A percentile compares a stretch with the other conserved stretches of the same genome.
These are phyloP conservation scores for Sandelia bainsii DNA, from an alignment of 2,797 vertebrate species.

Conservation along the genomic window DNA sequence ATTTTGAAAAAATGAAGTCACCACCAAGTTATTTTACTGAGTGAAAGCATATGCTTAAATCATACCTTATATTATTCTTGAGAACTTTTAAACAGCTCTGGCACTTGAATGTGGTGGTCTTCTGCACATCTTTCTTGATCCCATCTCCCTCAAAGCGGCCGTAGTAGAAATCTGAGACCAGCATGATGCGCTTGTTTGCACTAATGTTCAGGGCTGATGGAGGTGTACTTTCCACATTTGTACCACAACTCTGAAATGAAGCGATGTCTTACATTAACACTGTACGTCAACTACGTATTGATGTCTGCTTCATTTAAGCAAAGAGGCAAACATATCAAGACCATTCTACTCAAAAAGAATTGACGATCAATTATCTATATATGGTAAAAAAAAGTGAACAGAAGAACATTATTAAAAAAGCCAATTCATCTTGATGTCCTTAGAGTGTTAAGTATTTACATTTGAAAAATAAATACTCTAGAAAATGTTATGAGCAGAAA, in stretches of 20 bases:
- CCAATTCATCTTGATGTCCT: too few relatives aligned
- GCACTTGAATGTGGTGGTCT: constrained; percentile 95
- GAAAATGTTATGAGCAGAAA: too few relatives aligned
- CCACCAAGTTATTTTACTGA: neutral
- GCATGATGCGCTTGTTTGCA: constrained; percentile 93
- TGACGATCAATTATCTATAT: neutral
- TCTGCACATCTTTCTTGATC: constrained; percentile 83
- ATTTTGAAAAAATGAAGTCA: neutral
- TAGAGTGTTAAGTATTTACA: too few relatives aligned
- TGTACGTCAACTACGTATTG: neutral
- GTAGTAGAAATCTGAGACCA: constrained; percentile 98
- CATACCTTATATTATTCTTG: constrained; percentile 98
- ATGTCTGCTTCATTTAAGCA: neutral
- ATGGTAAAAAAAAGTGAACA: neutral
- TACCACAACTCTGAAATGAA: constrained; percentile 87
- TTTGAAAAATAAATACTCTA: too few relatives aligned
- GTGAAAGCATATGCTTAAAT: neutral
- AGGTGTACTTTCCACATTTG: constrained; percentile 81
- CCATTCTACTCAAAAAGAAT: neutral
- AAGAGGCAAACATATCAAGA: neutral
- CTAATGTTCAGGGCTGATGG: constrained; percentile 56
- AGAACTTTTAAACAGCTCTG: constrained; percentile 97
- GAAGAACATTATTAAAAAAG: too few relatives aligned
- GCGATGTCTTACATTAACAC: constrained; percentile 13
- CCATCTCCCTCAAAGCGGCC: constrained; percentile 91